Base-by-base conservation (phyloP, 2,797 vertebrate species). In the Sparus aurata region DNA sequence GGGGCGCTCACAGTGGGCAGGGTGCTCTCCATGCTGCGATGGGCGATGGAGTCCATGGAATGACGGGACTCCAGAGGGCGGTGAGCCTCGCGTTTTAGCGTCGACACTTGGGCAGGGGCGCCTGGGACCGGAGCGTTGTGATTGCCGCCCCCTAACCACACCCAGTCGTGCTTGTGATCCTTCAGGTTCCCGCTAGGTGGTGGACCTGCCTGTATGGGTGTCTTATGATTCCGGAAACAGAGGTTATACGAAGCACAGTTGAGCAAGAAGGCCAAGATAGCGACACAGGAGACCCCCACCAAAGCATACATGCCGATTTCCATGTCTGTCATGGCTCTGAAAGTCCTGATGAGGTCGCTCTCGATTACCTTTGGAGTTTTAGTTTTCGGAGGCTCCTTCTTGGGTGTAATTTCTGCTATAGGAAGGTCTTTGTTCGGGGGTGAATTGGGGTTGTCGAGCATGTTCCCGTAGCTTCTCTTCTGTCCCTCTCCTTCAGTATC, bases 291-390 rank as follows among this genome's bases (percentile, higher is more conserved):
- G 69, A 98, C 96, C 0, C 96, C 97, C 34, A 97, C 87, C 72
- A 99, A 82, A 0, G 97, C 95, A 3, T 98, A 99, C 94, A 98
- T 97, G 10, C 97, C 97, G 1, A 98, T 96, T 88, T 99, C 97
- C 85, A 99, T 78, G 70, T 98, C 97, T 0, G 96, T 96, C 85
- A 95, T 92, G 58, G 97, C 94, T 20, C 93, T 89, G 25, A 96
- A 86, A 0, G 94, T 86, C 82, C 94, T 95, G 0, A 94, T 82
- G 8, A 95, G 90, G 77, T 96, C 95, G 0, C 85, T 92, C 58
- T 97, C 96, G 0, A 94, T 95, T 9, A 87, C 0, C 12, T 91
- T 94, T 0, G 86, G 88, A 0, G 89, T 86, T 49, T 93, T 86
- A 4, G 95, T 92, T 73, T 94, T 88, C 0, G 97, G 95, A 43